Conservation (phyloP, 2,113 vertebrate genomes). For the Tyto alba region DNA sequence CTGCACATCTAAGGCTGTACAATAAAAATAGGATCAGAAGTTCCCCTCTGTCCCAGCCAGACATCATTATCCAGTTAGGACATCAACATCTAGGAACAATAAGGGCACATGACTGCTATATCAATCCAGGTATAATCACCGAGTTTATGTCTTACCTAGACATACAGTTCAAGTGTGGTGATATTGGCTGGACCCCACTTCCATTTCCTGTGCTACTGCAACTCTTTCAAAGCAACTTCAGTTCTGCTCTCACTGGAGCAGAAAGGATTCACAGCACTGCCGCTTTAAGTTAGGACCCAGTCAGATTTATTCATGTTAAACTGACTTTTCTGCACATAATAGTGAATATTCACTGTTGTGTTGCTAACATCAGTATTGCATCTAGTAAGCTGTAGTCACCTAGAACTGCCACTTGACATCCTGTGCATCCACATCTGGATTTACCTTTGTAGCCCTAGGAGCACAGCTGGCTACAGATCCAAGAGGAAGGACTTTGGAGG, state of each 20-base stretch:
- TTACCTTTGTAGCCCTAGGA: background rate
- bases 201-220: background rate
- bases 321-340: background rate
- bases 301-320: background rate
- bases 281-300: background rate
- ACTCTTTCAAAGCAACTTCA: background rate
- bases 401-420: background rate
- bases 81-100: background rate
- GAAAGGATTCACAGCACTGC: background rate
- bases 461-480: constrained; percentile 61
- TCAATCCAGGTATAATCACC: background rate
- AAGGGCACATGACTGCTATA: background rate
- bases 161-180: background rate
- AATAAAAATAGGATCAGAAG: background rate
- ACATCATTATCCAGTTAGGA: background rate
- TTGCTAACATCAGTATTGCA: background rate
- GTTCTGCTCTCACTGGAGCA: background rate
- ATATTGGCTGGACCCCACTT: background rate
- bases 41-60: background rate
- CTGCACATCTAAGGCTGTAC: background rate
- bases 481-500: constrained; percentile 70
- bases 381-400: background rate
- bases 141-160: background rate
- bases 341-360: background rate
- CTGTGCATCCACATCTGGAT: background rate